Conservation (phyloP, 1,140 invertebrate genomes). For the Armadillidium nasatum region DNA sequence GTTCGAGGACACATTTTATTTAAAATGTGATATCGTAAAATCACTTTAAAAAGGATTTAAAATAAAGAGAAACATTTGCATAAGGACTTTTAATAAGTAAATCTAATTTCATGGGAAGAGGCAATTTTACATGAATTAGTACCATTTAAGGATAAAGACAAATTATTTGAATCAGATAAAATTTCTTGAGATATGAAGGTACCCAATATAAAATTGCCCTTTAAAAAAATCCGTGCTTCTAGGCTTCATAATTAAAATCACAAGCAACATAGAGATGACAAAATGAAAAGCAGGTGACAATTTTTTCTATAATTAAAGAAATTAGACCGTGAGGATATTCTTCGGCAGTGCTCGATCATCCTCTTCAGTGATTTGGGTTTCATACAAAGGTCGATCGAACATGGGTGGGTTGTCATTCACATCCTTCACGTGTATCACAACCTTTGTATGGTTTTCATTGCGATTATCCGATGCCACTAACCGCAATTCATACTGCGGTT, state of each 20-base stretch:
- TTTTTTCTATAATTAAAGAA: background rate
- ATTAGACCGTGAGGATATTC: constrained; percentile 75
- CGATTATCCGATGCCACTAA: constrained; percentile 90
- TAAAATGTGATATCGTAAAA: too few species aligned
- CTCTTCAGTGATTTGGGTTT: constrained; percentile 91
- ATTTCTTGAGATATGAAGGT: background rate
- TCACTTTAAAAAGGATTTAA: too few species aligned
- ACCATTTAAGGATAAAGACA: too few species aligned
- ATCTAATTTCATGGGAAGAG: too few species aligned
- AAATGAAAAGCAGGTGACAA: constrained; percentile 1
- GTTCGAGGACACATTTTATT: background rate
- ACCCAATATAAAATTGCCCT: background rate
- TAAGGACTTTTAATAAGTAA: too few species aligned
- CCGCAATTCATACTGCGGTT: constrained; percentile 77
- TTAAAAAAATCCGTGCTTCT: background rate
- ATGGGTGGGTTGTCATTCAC: constrained; percentile 83
- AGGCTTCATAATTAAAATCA: background rate
- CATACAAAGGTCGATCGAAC: constrained; percentile 87
- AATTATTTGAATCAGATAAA: too few species aligned
- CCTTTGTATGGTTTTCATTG: constrained; percentile 91
- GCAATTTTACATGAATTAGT: too few species aligned
- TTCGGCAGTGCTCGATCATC: constrained; percentile 90
- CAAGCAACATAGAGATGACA: background rate
- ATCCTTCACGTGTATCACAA: constrained; percentile 92
- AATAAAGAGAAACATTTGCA: too few species aligned